Percentiles rank a stretch among this genome's conserved stretches.
Conservation (phyloP, 2,113 vertebrate genomes). For the Seriola aureovittata region DNA sequence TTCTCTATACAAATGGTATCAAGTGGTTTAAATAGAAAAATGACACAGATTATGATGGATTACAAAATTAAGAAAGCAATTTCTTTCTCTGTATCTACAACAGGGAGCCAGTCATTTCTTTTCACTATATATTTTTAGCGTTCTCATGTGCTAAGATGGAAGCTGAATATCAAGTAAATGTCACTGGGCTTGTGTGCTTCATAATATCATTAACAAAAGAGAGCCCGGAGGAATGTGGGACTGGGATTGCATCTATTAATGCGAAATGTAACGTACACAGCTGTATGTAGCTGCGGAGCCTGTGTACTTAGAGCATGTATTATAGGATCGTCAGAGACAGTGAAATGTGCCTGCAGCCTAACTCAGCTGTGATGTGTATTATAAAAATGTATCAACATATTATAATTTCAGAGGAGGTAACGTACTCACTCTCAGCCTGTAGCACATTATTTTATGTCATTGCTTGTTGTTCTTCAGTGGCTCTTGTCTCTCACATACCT, state of each 20-base stretch:
- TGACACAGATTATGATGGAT: constrained; percentile 58
- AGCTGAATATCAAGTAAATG: constrained; percentile 79
- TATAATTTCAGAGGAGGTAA: not conserved
- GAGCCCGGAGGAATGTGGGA: constrained; percentile 67
- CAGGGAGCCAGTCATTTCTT: constrained; percentile 33
- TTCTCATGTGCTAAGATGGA: constrained; percentile 56
- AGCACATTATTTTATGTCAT: constrained; percentile 3
- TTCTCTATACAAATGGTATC: constrained; percentile 21
- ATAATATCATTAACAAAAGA: constrained; percentile 74
- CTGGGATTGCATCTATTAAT: constrained; percentile 74
- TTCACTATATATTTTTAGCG: constrained; percentile 50
- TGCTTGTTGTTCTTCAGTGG: not conserved
- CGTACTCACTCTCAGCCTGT: constrained; percentile 5
- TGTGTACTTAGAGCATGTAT: constrained; percentile 50
- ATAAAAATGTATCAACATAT: constrained; percentile 7
- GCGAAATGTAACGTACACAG: constrained; percentile 58
- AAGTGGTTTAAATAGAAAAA: constrained; percentile 35
- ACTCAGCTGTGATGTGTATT: constrained; percentile 30
- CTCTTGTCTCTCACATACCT: not conserved
- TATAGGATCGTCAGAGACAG: constrained; percentile 27
- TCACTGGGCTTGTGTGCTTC: constrained; percentile 71
- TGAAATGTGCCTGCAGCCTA: constrained; percentile 50
- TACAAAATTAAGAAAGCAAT: constrained; percentile 44
- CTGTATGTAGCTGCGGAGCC: constrained; percentile 36
- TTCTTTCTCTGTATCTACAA: constrained; percentile 30